Conservation (phyloP, 1,140 invertebrate genomes). For the Pseudomyrmex concolor region DNA sequence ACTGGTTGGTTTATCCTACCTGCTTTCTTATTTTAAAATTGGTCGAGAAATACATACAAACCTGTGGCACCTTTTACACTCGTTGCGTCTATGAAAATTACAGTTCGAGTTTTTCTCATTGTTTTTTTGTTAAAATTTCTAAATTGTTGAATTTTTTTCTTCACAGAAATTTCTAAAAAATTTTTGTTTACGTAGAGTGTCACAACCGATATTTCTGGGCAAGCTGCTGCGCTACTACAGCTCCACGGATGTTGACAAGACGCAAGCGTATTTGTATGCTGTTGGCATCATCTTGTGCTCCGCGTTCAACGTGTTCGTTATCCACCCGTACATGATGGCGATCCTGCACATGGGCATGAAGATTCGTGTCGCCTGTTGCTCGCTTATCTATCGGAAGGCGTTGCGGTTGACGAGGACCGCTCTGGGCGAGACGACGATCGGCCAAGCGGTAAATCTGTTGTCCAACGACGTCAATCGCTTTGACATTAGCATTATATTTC, state of each 20-base stretch:
- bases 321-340: constrained; percentile 92
- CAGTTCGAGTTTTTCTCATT: too few relatives aligned
- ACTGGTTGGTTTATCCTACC: too few relatives aligned
- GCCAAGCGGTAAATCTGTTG: constrained; percentile 94
- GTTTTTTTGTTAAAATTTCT: too few relatives aligned
- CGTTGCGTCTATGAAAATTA: too few relatives aligned
- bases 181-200: constrained; percentile 85
- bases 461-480: constrained; percentile 93
- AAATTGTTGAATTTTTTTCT: too few relatives aligned
- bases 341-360: constrained; percentile 91
- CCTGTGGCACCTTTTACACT: too few relatives aligned
- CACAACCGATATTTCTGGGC: constrained; percentile 89
- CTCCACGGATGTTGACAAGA: constrained; percentile 81
- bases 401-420: constrained; percentile 88
- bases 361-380: constrained; percentile 91
- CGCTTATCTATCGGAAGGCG: constrained; percentile 93
- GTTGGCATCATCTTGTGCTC: constrained; percentile 89
- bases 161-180: background rate
- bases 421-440: constrained; percentile 91
- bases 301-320: constrained; percentile 87
- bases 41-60: too few relatives aligned
- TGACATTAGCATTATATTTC: constrained; percentile 88
- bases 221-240: constrained; percentile 88
- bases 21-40: too few relatives aligned
- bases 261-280: constrained; percentile 89